A percentile compares a stretch with the other conserved stretches of the same genome.
Conservation (phyloP, 2,797 vertebrate species). For the Platalea minor region DNA sequence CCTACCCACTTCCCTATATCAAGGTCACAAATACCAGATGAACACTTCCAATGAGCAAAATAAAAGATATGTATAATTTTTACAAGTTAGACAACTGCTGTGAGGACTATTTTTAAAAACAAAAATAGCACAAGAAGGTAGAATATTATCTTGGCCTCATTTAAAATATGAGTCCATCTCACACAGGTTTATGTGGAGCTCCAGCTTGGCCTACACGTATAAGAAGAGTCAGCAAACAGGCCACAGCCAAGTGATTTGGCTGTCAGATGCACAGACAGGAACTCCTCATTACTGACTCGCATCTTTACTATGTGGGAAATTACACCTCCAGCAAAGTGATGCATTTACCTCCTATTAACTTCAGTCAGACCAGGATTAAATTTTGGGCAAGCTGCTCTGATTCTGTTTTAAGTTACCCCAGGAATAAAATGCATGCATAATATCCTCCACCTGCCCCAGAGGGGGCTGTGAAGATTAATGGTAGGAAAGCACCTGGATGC, state of each 20-base stretch:
- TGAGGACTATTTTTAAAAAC: neutral
- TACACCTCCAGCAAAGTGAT: neutral
- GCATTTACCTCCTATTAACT: neutral
- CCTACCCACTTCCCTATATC: neutral
- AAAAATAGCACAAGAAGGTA: neutral
- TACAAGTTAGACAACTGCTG: neutral
- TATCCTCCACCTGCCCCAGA: neutral
- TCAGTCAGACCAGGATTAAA: neutral
- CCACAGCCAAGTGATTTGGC: neutral
- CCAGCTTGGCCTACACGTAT: neutral
- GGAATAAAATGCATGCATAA: neutral
- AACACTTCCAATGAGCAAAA: neutral
- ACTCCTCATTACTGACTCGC: neutral
- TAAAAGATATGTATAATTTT: neutral
- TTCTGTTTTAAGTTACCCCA: neutral
- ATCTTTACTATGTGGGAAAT: neutral
- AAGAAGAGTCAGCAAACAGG: neutral
- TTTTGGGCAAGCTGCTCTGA: neutral
- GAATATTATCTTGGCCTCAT: neutral
- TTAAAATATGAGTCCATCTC: neutral
- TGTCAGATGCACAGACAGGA: neutral
- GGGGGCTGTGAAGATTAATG: conserved; percentile 38
- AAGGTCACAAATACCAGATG: neutral
- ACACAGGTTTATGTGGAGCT: neutral
- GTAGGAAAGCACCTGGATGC: neutral